Evolutionary conservation across 2,797 vertebrate genomes (phyloP).

Genomic region (Thaleichthys pacificus): DNA sequence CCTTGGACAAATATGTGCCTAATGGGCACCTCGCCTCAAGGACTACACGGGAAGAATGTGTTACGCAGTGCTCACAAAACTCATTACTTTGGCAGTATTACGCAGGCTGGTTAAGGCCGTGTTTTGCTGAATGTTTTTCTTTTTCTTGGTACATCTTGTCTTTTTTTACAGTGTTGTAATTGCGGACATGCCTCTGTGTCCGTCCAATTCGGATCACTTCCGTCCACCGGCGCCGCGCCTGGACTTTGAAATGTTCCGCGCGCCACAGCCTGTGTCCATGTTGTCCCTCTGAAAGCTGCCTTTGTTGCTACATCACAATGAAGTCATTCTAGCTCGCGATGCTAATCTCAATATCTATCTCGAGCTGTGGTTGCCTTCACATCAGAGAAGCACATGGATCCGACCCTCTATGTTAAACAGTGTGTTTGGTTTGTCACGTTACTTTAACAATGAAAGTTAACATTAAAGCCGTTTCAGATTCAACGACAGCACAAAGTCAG

Average conservation of each 20-base stretch:
- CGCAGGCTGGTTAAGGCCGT: slow-evolving; percentile 13
- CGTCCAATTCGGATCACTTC: not conserved
- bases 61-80: not conserved
- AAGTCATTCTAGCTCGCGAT: slow-evolving; percentile 53
- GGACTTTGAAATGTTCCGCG: slow-evolving; percentile 8
- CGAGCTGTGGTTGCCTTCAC: slow-evolving; percentile 50
- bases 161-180: not conserved
- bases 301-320: slow-evolving; percentile 61
- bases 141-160: not conserved
- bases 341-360: slow-evolving; percentile 53
- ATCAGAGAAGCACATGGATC: slow-evolving; percentile 45
- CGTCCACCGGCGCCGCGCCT: slow-evolving; percentile 6
- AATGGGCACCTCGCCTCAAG: slow-evolving; percentile 36
- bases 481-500: not conserved
- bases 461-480: not conserved
- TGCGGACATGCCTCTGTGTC: not conserved
- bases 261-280: slow-evolving; percentile 5
- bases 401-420: slow-evolving; percentile 27
- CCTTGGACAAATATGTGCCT: slow-evolving; percentile 36
- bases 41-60: slow-evolving; percentile 14
- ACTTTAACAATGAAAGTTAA: slow-evolving; percentile 50
- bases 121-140: not conserved
- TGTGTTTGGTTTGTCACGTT: slow-evolving; percentile 33
- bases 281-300: slow-evolving; percentile 42
- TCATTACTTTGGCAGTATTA: slow-evolving; percentile 16